Evolutionary conservation across 2,797 vertebrate genomes (phyloP).

Genomic region (Zalophus californianus): DNA sequence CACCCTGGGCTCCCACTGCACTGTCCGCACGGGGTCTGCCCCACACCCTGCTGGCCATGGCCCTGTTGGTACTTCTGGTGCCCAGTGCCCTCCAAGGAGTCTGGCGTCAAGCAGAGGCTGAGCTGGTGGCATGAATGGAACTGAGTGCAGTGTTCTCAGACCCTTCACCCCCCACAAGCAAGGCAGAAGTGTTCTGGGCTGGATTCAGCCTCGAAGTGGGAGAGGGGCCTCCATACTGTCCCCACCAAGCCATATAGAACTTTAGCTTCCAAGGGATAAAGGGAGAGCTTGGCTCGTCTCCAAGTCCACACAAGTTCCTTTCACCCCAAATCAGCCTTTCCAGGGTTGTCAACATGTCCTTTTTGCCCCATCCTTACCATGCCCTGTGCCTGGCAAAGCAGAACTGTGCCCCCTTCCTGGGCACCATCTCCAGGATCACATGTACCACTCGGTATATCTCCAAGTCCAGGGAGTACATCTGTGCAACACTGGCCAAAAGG

Average conservation of each 20-base stretch:
- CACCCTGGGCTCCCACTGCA: accelerated
- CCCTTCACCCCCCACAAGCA: background rate
- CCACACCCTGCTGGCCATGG: too few relatives aligned
- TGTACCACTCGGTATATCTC: background rate
- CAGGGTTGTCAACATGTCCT: background rate
- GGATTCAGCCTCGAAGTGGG: background rate
- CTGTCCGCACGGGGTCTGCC: background rate
- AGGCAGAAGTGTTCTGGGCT: background rate
- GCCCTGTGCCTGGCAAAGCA: background rate
- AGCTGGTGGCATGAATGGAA: background rate
- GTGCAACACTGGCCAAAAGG: background rate
- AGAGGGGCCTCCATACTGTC: accelerated
- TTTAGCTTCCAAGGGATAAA: too few relatives aligned
- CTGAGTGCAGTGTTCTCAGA: background rate
- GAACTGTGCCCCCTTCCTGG: background rate
- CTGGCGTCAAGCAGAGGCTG: background rate
- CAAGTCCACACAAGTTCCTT: background rate
- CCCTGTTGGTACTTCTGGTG: accelerated
- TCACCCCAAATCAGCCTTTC: background rate
- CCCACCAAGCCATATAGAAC: accelerated
- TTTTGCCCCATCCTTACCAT: background rate
- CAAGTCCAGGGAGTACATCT: background rate
- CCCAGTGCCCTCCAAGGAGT: background rate
- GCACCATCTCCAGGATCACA: background rate
- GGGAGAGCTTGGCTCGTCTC: background rate